Base-by-base conservation (phyloP, 2,797 vertebrate species). In the Crax fasciolata region DNA sequence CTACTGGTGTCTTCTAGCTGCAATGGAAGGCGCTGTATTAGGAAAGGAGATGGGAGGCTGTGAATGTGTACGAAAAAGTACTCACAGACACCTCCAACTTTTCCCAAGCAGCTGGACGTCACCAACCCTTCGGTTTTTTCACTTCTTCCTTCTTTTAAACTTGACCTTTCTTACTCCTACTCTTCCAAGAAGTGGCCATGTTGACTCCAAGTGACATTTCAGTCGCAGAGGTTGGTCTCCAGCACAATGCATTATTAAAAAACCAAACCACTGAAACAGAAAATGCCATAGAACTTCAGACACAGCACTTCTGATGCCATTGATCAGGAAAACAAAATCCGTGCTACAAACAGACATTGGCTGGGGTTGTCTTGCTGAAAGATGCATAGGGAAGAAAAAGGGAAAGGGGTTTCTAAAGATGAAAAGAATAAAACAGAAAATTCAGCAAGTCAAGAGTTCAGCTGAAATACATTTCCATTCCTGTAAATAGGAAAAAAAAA, bases 151-250 rank as follows among this genome's bases (percentile, higher is more conserved):
- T 75, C 25, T 58, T 79, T 62, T 6, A 10, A 58, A 52, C 19
- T 72, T 78, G 59, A 71, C 41, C 57, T 89, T 78, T 67, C 66
- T 93, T 62, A 24, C 38, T 80, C 48, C 55, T n/a, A 28, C 38
- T 74, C 25, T 71, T 51, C 61, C 27, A 84, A 68, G 62, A 84
- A 95, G n/a, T 43, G 57, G 66, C 72, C 76, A 80, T 8, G 1
- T 12, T 92, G 93, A 84, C 76, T 87, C 32, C 39, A 67, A 86
- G 58, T 84, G 89, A 74, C 80, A 92, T 94, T 94, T 93, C 76
- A 70, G 46, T 91, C 51, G 0, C 72, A 74, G 73, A 84, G 44
- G 66, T 51, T 90, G 70, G 65, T 79, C 32, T 92, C 62, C 44
- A 89, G 46, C 38, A 67, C 65, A 85, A 89, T 57, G 8, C 32